phyloP scores from a whole-genome alignment of 64 coral and sea anemone genomes.

The Astreopora myriophthalma region DNA sequence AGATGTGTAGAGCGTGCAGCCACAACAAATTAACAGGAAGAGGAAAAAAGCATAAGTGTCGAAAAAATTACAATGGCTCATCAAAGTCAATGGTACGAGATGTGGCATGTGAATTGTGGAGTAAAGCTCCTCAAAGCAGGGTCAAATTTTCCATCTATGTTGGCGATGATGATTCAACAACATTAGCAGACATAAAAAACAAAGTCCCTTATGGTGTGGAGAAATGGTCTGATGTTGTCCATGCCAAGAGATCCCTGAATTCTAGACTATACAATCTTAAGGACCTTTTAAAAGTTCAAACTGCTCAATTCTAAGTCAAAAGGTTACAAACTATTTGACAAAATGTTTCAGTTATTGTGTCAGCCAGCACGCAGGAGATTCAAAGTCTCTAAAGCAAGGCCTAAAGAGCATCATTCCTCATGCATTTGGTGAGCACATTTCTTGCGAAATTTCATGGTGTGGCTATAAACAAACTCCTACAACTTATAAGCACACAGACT shows the following conservation, averaged over 20 bases:
- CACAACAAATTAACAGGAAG: conserved; percentile 37
- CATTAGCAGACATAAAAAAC: conserved; percentile 43
- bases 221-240: conserved; percentile 50
- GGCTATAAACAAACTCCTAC: conserved; percentile 14
- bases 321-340: conserved; percentile 27
- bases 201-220: conserved; percentile 52
- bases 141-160: conserved; percentile 72
- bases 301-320: conserved; percentile 15
- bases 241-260: conserved; percentile 56
- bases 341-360: conserved; percentile 17
- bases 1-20: conserved; percentile 54
- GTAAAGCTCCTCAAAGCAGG: conserved; percentile 14
- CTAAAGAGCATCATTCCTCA: conserved; percentile 51
- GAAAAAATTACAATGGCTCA: conserved; percentile 72
- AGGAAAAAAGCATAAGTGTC: conserved; percentile 71
- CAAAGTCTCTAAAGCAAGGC: not conserved
- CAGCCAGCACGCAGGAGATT: not conserved
- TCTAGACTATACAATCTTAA: conserved; percentile 20
- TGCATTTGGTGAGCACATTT: conserved; percentile 58
- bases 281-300: not conserved
- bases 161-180: conserved; percentile 88
- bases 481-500: conserved; percentile 39
- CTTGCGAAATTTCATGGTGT: conserved; percentile 62
- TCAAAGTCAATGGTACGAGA: conserved; percentile 80
- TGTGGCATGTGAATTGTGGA: conserved; percentile 50